Evolutionary conservation across 2,113 vertebrate species (phyloP), one percentile per base, ranked within the genome.

Genomic region (Sclerurus mexicanus): DNA sequence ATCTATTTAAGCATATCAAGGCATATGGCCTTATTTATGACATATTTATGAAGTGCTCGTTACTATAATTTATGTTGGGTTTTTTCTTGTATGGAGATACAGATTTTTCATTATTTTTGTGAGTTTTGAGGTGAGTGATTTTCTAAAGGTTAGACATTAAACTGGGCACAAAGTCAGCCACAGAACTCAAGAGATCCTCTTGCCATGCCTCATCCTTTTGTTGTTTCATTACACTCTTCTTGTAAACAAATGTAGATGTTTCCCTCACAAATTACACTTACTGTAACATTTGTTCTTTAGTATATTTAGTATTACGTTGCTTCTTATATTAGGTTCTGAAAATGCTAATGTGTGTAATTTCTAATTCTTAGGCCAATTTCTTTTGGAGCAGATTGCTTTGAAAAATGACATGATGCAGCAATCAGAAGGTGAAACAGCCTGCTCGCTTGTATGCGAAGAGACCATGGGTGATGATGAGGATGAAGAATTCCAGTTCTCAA

Each of bases 401-500:
- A 63, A 79, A 40, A 78, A 86, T 31, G 96, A 96, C 28, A 30
- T 12, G 31, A 28, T 46, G 56, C 35, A 50, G 13, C 72, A 58
- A 22, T 81, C 79, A 47, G 90, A 75, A 89, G 59, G 71, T 85
- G 98, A 98, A 95, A 95, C 96, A 37, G 78, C 97, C 7, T 98
- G 98, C 91, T 97, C 98, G 67, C 95, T 90, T 67, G 96, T 96
- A 63, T 98, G 97, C 44, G 84, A 98, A 23, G 97, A 98, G 67
- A 93, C 27, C 14, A 7, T 58, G 46, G 89, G 35, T 37, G 76
- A 50, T 16, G 96, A 98, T 17, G 98, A 98, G 1, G 99, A 99
- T 39, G 99, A 99, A 62, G 98, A 98, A 89, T 97, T 98, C 50
- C 98, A 99, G 76, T 99, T 99, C 94, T 97, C 97, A 86, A 96